A percentile compares a stretch with the other conserved stretches of the same genome.
Conservation (phyloP, 2,797 vertebrate genomes). For the Benthosema pterotum region DNA sequence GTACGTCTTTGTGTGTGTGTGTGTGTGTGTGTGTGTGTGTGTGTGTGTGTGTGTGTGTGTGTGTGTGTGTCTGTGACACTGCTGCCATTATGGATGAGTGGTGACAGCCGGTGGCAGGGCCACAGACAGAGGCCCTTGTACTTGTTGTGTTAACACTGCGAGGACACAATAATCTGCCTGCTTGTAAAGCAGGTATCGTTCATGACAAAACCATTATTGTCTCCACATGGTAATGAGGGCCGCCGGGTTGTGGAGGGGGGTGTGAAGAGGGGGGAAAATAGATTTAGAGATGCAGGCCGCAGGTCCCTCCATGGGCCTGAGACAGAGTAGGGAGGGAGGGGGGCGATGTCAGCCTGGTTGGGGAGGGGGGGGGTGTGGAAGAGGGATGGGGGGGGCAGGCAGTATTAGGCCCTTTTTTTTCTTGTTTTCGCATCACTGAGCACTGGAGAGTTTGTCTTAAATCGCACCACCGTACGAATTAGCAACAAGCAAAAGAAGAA, state of each 20-base stretch:
- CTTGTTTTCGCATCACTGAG: conserved; percentile 83
- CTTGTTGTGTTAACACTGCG: conserved; percentile 86
- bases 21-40: conserved; percentile 43
- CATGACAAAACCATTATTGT: conserved; percentile 86
- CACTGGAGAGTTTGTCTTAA: conserved; percentile 87
- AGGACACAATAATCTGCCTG: conserved; percentile 88
- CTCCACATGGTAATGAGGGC: conserved; percentile 87
- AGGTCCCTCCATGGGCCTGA: conserved; percentile 65
- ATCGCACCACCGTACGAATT: conserved; percentile 92
- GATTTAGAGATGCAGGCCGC: conserved; percentile 81
- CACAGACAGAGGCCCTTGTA: conserved; percentile 84
- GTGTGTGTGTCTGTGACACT: conserved; percentile 64
- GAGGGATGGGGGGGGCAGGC: conserved; percentile 45
- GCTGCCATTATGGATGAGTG: conserved; percentile 83
- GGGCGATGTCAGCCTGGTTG: conserved; percentile 19
- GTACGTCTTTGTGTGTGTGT: conserved; percentile 74
- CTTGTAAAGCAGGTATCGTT: conserved; percentile 93
- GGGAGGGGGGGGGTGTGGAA: conserved; percentile 54
- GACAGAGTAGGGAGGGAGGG: conserved; percentile 46
- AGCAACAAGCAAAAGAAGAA: conserved; percentile 73
- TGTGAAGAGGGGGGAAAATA: conserved; percentile 77
- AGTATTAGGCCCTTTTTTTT: conserved; percentile 54
- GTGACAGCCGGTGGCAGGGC: conserved; percentile 85
- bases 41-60: no score
- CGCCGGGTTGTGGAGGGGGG: background rate